Base-by-base conservation (phyloP, 2,113 vertebrate species). In the Chloroceryle aenea region DNA sequence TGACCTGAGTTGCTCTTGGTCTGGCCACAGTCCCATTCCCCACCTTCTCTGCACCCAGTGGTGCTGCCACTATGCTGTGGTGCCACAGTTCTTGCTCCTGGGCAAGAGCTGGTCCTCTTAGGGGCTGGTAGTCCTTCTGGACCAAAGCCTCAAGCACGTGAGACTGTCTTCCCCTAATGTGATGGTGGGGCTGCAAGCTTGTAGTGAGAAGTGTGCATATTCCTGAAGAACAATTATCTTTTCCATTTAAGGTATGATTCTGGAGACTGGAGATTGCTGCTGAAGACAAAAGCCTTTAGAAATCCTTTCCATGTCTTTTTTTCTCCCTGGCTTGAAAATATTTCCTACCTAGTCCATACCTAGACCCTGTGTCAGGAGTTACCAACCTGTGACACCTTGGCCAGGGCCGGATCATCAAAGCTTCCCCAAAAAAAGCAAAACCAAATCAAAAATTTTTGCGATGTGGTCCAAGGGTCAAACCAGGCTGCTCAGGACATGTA, bases 51-150 rank as follows among this genome's bases (percentile, higher is more conserved):
- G 55, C 29, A 26, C 21, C 25, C 18, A 11, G 27, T 1, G 0
- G 14, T 69, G 48, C 29, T 19, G 47, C 30, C 1, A 5, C 43
- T 42, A 48, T 52, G 68, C 48, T 61, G 38, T 5, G 16, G 25
- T 36, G 16, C 61, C 29, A 13, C 2, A 4, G 55, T 6, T 34
- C 45, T 30, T 43, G 27, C 23, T 59, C 42, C 47, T 2, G 4
- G 38, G 27, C 1, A 3, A 76, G 36, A 77, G 34, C 9, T 2
- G 6, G 18, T 45, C 13, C 8, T 29, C 45, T 50, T 0, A 0
- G 32, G 30, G 40, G 27, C 8, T 1, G 3, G 61, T 40, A 45
- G 26, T 40, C 43, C 14, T 50, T 7, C 14, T 19, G 34, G 29
- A n/a, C 19, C 34, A 21, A 63, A 74, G 43, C 32, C 22, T 73